phyloP scores from a whole-genome alignment of 2,797 vertebrate species.

The Squalus acanthias region DNA sequence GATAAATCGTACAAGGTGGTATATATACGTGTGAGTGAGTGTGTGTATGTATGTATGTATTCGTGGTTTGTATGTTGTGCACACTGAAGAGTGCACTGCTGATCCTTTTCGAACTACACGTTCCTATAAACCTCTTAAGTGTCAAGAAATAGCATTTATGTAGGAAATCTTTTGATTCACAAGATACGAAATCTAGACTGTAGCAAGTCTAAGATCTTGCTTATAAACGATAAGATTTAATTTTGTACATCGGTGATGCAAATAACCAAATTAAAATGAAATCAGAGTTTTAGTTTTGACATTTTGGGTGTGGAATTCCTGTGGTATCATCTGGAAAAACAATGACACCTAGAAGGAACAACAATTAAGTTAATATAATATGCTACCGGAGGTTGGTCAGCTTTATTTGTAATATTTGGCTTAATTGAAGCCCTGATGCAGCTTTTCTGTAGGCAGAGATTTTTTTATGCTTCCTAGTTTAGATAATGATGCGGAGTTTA shows the following conservation, averaged over 20 bases:
- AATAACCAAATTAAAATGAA: background rate
- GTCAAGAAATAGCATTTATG: background rate
- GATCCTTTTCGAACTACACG: background rate
- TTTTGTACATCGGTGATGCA: background rate
- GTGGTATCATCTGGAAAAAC: background rate
- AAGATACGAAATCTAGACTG: background rate
- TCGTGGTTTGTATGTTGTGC: background rate
- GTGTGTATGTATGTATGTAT: background rate
- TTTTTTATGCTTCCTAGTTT: background rate
- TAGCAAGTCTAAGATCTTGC: background rate
- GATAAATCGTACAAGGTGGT: constrained; percentile 32
- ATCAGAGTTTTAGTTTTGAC: background rate
- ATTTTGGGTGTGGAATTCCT: background rate
- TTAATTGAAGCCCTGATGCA: background rate
- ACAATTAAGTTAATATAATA: background rate
- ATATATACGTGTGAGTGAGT: background rate
- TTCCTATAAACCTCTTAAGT: background rate
- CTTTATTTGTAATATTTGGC: too few relatives aligned
- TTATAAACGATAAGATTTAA: background rate
- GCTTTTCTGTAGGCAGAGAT: background rate
- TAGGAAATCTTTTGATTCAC: background rate
- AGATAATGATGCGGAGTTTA: too few relatives aligned
- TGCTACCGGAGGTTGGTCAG: background rate
- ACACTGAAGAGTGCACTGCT: background rate
- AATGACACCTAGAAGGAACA: too few relatives aligned